phyloP scores from a whole-genome alignment of 2,888 invertebrate species.

The Scelioninae gen. 1 region DNA sequence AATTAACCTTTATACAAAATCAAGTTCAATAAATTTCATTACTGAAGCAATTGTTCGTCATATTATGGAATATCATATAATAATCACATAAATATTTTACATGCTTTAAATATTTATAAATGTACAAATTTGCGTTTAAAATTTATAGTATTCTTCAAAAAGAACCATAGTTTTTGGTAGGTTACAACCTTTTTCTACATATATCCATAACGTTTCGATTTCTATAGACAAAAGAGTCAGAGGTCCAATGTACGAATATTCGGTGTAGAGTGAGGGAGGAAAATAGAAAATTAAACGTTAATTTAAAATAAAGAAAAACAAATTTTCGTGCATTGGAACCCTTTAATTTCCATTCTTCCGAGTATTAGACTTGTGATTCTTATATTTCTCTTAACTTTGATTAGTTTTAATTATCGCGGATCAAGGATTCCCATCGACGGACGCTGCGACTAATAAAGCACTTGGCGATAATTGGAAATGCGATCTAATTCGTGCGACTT shows the following conservation, averaged over 20 bases:
- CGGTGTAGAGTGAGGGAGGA: slow-evolving; percentile 5
- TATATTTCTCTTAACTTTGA: background rate
- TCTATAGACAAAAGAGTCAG: slow-evolving; percentile 30
- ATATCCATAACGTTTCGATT: background rate
- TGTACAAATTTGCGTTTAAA: too few species aligned
- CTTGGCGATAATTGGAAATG: slow-evolving; percentile 45
- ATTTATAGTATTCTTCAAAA: too few species aligned
- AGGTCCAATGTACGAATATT: slow-evolving; percentile 51
- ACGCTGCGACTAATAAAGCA: slow-evolving; percentile 42
- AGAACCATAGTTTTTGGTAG: too few species aligned
- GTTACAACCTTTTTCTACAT: background rate
- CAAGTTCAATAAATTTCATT: too few species aligned
- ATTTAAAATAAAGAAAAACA: slow-evolving; percentile 6
- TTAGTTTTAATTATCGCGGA: slow-evolving; percentile 17
- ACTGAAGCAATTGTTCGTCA: too few species aligned
- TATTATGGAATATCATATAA: too few species aligned
- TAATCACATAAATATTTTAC: too few species aligned
- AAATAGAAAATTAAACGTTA: background rate
- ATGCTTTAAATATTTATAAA: too few species aligned
- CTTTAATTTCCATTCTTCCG: background rate
- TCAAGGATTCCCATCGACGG: slow-evolving; percentile 16
- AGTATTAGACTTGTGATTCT: slow-evolving; percentile 1
- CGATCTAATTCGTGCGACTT: slow-evolving; percentile 39
- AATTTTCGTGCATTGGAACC: slow-evolving; percentile 36
- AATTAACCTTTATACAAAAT: too few species aligned